Percentiles rank a stretch among this genome's conserved stretches.
Conservation (phyloP, 2,113 vertebrate species). For the Antigone vipio region DNA sequence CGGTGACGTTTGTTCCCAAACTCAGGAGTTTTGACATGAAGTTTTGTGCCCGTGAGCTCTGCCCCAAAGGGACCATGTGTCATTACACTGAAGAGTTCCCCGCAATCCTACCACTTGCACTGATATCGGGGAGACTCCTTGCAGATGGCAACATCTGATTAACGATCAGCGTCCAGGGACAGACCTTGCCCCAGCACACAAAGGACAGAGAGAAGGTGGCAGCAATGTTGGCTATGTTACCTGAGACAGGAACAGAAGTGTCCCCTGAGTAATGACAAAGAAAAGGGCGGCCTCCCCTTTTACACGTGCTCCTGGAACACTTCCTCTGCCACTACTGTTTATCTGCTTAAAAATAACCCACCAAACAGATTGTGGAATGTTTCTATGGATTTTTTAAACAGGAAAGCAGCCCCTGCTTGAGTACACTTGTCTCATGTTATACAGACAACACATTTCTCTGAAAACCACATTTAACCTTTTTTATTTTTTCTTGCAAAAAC, state of each 20-base stretch:
- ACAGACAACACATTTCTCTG: neutral
- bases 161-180: neutral
- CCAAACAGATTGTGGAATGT: neutral
- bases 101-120: neutral
- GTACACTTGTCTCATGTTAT: neutral
- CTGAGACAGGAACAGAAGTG: neutral
- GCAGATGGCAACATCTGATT: neutral
- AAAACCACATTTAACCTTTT: neutral
- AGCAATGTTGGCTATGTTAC: rapidly evolving
- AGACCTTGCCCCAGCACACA: neutral
- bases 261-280: rapidly evolving
- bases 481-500: neutral
- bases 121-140: neutral
- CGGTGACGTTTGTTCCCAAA: neutral
- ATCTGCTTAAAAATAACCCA: neutral
- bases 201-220: neutral
- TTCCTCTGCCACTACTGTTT: neutral
- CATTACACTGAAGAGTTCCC: neutral
- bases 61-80: neutral
- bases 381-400: neutral
- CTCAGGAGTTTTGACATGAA: neutral
- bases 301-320: neutral
- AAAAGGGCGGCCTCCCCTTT: neutral
- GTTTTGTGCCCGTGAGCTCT: slow-evolving; percentile 15
- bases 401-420: neutral